A percentile compares a stretch with the other conserved stretches of the same genome.
phyloP scores from a whole-genome alignment of 2,797 vertebrate species.

The Uromys caudimaculatus region DNA sequence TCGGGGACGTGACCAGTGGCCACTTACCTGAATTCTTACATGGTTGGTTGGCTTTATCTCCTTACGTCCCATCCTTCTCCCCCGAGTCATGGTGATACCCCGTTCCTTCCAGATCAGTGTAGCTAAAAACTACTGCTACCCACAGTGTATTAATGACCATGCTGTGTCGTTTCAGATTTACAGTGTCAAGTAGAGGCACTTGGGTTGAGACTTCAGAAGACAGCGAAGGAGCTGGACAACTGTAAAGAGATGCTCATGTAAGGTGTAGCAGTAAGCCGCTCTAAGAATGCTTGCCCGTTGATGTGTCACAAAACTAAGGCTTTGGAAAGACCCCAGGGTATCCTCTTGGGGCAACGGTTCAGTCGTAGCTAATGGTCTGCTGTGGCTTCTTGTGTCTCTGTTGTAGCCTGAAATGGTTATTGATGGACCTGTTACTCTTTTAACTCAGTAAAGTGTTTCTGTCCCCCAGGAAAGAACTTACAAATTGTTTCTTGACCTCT shows the following conservation, averaged over 20 bases:
- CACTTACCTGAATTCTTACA: background rate
- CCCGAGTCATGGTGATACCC: background rate
- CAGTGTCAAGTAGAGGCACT: slow-evolving; percentile 85
- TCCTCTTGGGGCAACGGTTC: background rate
- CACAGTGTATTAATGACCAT: background rate
- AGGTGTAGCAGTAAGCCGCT: slow-evolving; percentile 70
- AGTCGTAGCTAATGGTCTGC: background rate
- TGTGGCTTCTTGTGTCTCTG: background rate
- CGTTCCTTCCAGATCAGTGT: background rate
- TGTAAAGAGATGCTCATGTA: slow-evolving; percentile 87
- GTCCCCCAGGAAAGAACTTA: slow-evolving; percentile 10
- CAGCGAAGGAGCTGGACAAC: slow-evolving; percentile 84
- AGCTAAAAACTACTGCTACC: background rate
- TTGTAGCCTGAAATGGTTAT: background rate
- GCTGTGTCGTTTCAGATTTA: slow-evolving; percentile 85
- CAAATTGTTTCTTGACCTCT: background rate
- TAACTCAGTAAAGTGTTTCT: slow-evolving; percentile 19
- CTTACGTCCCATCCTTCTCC: background rate
- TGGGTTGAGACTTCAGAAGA: slow-evolving; percentile 86
- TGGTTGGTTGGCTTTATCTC: background rate
- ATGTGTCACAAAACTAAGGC: background rate
- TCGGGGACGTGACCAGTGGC: no score
- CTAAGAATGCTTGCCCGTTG: background rate
- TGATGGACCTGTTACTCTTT: slow-evolving; percentile 39
- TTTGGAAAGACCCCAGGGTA: background rate